Evolutionary conservation across 2,113 vertebrate genomes (phyloP), one percentile per base, ranked within the genome.

Genomic region (Corythaixoides concolor): DNA sequence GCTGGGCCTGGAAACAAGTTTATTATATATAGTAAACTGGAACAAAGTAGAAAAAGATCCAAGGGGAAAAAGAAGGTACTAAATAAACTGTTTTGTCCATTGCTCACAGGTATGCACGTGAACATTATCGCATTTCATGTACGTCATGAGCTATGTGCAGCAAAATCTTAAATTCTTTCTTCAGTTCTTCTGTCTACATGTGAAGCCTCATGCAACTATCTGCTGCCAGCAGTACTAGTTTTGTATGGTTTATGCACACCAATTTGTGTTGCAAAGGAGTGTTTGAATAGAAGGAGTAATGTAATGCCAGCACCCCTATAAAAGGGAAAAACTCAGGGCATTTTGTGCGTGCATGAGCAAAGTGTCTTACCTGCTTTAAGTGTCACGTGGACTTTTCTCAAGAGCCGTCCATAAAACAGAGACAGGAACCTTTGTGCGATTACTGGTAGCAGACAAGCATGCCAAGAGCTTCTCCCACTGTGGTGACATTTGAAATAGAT

Each of bases 101-200:
- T 56, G n/a, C 39, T 68, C 17, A 35, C 14, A 47, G 41, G 13
- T 47, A 6, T n/a, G 33, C 26, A 37, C 16, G 24, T 69, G 30
- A 19, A 49, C 10, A 14, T 63, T 22, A 14, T 32, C 33, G 4
- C 16, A 20, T 70, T 64, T 59, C 24, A 45, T 22, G 21, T 35
- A 6, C 11, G 9, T 45, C 24, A 18, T 0, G 2, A 41, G 11
- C 6, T 15, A 2, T 4, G 5, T 12, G 17, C 18, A 58, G 33
- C 24, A 58, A 68, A 79, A 41, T 32, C 6, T 18, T 12, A 41
- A 8, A 8, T 62, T 28, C 20, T 68, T 47, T 62, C 41, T 32
- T 50, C 20, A 45, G 13, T 35, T 43, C 33, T 39, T 64, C 39
- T 62, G 35, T 78, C 58, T 67, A 63, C 4, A 0, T 4, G 10